These are phyloP conservation scores for Lucifuga dentata DNA, from an alignment of 2,113 vertebrate species.

Conservation along the genomic window DNA sequence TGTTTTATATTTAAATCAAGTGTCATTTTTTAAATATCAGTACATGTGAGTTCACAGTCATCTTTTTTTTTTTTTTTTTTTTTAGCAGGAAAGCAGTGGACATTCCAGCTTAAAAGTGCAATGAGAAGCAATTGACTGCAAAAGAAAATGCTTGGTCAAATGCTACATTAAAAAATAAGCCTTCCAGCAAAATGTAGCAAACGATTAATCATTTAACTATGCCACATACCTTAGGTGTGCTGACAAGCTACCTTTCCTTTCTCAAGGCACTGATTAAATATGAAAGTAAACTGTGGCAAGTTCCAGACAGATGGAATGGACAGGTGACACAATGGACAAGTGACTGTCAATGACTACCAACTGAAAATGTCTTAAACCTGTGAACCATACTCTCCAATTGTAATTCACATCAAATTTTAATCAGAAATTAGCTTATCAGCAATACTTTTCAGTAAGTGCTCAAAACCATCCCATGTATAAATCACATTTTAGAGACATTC, in stretches of 20 bases:
- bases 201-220: not conserved
- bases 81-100: constrained; percentile 24
- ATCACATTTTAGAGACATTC: not conserved
- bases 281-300: constrained; percentile 19
- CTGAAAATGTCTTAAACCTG: constrained; percentile 10
- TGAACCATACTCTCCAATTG: not conserved
- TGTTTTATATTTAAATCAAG: not conserved
- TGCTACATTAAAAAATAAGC: not conserved
- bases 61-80: too few species aligned
- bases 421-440: not conserved
- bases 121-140: constrained; percentile 46
- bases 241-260: constrained; percentile 23
- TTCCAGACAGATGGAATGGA: constrained; percentile 19
- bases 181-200: not conserved
- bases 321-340: constrained; percentile 38
- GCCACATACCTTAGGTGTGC: constrained; percentile 40
- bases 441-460: not conserved
- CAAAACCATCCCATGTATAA: not conserved
- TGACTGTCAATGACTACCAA: constrained; percentile 30
- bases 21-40: not conserved
- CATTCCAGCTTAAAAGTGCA: constrained; percentile 42
- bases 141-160: constrained; percentile 11
- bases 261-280: constrained; percentile 21
- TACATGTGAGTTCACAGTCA: not conserved
- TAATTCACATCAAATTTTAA: not conserved